Percentiles rank a stretch among this genome's conserved stretches.
Evolutionary conservation across 2,797 vertebrate genomes (phyloP).

Genomic region (Clarias platycephalus): DNA sequence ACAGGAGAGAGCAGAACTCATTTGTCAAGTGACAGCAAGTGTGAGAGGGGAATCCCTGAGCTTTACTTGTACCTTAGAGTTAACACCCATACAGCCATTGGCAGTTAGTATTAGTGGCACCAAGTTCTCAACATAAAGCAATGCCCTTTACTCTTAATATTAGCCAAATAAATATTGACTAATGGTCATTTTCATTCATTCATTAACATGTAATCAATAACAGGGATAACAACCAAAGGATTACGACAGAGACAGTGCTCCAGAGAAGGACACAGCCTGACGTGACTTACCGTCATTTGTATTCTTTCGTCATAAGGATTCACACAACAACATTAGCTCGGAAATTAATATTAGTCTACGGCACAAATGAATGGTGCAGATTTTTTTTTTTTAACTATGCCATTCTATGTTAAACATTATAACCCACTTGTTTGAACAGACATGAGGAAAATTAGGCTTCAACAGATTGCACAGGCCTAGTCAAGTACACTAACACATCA

Average conservation of each 20-base stretch:
- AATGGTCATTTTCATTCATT: constrained; percentile 32
- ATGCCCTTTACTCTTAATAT: constrained; percentile 25
- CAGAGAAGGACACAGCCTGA: constrained; percentile 34
- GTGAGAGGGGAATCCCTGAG: constrained; percentile 58
- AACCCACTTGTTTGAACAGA: not conserved
- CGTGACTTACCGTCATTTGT: constrained; percentile 49
- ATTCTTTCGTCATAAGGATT: constrained; percentile 46
- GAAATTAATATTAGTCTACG: constrained; percentile 28
- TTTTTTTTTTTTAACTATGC: constrained; percentile 21
- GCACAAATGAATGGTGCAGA: constrained; percentile 53
- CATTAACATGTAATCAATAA: constrained; percentile 32
- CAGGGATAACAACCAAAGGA: constrained; percentile 21
- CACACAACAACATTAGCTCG: constrained; percentile 43
- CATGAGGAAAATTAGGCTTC: constrained; percentile 45
- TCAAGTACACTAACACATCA: constrained; percentile 55
- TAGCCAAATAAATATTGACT: constrained; percentile 54
- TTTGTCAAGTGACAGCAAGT: constrained; percentile 64
- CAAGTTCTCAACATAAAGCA: constrained; percentile 46
- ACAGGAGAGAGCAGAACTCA: constrained; percentile 47
- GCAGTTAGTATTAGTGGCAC: constrained; percentile 7
- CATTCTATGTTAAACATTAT: not conserved
- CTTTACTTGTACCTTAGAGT: constrained; percentile 54
- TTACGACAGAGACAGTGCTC: constrained; percentile 10
- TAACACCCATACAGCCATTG: constrained; percentile 57
- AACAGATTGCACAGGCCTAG: constrained; percentile 52